Percentiles rank a stretch among this genome's conserved stretches.
Evolutionary conservation across 30 jellyfish, hydroid and myxozoan genomes (phyloP).

Genomic region (Aurelia aurita complex sp. Pacific): DNA sequence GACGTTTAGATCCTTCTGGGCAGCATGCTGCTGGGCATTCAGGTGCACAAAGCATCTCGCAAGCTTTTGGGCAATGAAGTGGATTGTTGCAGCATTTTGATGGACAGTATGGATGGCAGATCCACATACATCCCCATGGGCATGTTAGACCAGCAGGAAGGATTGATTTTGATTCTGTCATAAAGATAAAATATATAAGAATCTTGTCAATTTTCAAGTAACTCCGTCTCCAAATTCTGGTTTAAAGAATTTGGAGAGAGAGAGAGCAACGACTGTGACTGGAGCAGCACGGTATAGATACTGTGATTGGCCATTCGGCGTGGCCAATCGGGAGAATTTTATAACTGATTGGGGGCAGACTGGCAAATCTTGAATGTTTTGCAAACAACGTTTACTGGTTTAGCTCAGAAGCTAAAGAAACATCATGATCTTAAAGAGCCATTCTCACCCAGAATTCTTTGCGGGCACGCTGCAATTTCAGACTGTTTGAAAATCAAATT

Average conservation of each 20-base stretch:
- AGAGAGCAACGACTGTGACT: too few species aligned
- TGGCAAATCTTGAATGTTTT: too few species aligned
- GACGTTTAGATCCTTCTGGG: conserved; percentile 85
- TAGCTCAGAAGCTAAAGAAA: too few species aligned
- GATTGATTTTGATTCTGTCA: conserved; percentile 46
- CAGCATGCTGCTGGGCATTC: conserved; percentile 96
- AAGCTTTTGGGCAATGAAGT: conserved; percentile 73
- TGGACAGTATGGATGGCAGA: conserved; percentile 96
- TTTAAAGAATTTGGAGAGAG: neutral
- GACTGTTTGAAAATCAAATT: too few species aligned
- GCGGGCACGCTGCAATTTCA: too few species aligned
- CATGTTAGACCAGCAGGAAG: conserved; percentile 85
- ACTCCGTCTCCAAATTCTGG: neutral
- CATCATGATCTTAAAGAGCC: too few species aligned
- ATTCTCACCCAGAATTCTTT: too few species aligned
- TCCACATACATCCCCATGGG: conserved; percentile 99
- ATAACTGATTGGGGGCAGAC: too few species aligned
- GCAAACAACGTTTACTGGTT: too few species aligned
- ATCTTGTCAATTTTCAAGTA: neutral
- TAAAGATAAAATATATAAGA: neutral
- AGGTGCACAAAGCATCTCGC: conserved; percentile 91
- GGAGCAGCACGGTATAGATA: too few species aligned
- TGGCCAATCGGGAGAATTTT: too few species aligned
- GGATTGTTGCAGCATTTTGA: conserved; percentile 98
- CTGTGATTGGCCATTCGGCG: too few species aligned